phyloP scores from a whole-genome alignment of 2,797 vertebrate genomes.

The Falco naumanni region DNA sequence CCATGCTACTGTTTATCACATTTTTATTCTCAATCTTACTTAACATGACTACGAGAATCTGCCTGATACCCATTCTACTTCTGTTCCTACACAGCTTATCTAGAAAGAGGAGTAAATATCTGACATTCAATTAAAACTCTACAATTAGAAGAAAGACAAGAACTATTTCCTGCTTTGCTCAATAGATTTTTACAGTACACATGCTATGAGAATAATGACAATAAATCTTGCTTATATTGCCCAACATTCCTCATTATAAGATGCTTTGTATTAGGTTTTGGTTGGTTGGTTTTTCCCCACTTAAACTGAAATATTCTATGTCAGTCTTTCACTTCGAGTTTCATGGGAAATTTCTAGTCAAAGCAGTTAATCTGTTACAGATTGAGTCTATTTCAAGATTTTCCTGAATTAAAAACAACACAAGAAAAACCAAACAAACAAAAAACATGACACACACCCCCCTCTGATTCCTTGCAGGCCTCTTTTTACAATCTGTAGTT shows the following conservation, averaged over 20 bases:
- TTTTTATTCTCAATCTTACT: not conserved
- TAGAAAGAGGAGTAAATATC: not conserved
- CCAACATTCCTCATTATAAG: not conserved
- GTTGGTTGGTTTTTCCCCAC: not conserved
- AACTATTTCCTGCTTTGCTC: not conserved
- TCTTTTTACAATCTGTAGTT: not conserved
- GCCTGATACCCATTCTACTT: not conserved
- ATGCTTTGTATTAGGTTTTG: not conserved
- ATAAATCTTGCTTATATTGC: not conserved
- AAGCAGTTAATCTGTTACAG: not conserved
- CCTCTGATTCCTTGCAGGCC: not conserved
- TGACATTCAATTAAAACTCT: not conserved
- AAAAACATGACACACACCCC: not conserved
- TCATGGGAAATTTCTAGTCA: not conserved
- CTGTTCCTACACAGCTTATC: not conserved
- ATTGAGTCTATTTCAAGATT: not conserved
- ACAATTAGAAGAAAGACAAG: not conserved
- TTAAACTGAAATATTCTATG: not conserved
- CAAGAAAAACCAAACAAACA: not conserved
- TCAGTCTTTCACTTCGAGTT: not conserved
- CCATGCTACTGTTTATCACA: not conserved
- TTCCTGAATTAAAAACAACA: not conserved
- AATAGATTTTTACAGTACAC: not conserved
- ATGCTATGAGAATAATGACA: not conserved
- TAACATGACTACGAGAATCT: not conserved